Percentiles rank a stretch among this genome's conserved stretches.
Conservation (phyloP, 1,140 invertebrate species). For the Drosophila ercepeae region DNA sequence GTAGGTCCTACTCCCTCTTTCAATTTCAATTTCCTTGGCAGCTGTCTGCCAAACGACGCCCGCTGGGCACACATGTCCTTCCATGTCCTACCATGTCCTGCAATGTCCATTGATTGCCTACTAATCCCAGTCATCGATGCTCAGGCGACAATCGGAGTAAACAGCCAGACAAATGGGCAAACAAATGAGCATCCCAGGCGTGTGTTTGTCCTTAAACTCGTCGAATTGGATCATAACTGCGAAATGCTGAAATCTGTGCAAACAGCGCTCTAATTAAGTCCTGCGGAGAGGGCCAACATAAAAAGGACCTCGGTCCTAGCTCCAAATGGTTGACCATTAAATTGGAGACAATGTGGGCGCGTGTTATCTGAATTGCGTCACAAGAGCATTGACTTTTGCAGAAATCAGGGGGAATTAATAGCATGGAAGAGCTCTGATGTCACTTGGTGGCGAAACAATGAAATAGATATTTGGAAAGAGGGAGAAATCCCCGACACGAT, state of each 20-base stretch:
- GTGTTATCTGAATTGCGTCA: constrained; percentile 54
- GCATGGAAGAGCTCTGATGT: constrained; percentile 7
- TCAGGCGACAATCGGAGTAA: constrained; percentile 64
- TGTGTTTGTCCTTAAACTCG: constrained; percentile 72
- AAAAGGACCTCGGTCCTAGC: constrained; percentile 38
- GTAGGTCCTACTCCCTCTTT: constrained; percentile 28
- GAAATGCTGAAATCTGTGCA: constrained; percentile 71
- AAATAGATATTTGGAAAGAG: neutral
- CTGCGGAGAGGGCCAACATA: constrained; percentile 55
- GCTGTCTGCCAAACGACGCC: constrained; percentile 50
- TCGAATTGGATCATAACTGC: constrained; percentile 79
- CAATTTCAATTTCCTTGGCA: constrained; percentile 38
- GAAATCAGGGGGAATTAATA: neutral
- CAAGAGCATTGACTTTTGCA: neutral
- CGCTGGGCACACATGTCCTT: constrained; percentile 69
- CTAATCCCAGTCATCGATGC: constrained; percentile 69
- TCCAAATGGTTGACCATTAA: constrained; percentile 46
- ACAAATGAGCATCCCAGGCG: constrained; percentile 59
- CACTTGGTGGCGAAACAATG: neutral
- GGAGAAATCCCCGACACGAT: too few species aligned
- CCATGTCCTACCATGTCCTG: constrained; percentile 45
- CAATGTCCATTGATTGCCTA: constrained; percentile 55
- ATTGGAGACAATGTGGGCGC: constrained; percentile 32
- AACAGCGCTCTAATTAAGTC: constrained; percentile 77
- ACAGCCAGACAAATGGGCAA: constrained; percentile 75